Evolutionary conservation across 2,888 invertebrate species (phyloP).

Genomic region (Hartigia nigra): DNA sequence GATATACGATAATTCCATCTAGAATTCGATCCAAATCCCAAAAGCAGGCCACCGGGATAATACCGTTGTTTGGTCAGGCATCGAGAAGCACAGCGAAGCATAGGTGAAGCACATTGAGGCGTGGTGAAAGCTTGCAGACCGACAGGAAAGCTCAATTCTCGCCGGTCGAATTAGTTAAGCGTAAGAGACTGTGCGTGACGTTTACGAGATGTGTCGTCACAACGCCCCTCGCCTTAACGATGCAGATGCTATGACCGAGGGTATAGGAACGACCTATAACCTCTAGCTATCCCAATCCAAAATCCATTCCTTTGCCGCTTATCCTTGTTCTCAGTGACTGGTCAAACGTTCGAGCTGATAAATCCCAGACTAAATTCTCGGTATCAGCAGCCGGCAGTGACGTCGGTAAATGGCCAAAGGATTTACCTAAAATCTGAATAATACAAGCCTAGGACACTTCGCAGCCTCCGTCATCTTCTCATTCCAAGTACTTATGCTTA

Average conservation of each 20-base stretch:
- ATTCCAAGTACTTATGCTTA: not conserved
- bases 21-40: not conserved
- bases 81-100: not conserved
- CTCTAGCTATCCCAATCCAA: not conserved
- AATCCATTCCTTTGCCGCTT: not conserved
- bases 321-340: not conserved
- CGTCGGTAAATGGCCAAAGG: slow-evolving; percentile 22
- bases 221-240: slow-evolving; percentile 20
- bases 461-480: not conserved
- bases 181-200: slow-evolving; percentile 36
- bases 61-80: not conserved
- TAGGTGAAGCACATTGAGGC: not conserved
- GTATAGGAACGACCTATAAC: not conserved
- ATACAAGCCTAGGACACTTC: not conserved
- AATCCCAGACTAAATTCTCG: slow-evolving; percentile 50
- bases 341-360: not conserved
- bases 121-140: not conserved
- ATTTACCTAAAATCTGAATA: not conserved
- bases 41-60: not conserved
- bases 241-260: not conserved
- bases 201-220: slow-evolving; percentile 44
- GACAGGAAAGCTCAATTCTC: not conserved
- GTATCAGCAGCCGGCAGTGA: slow-evolving; percentile 43
- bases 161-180: not conserved
- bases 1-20: not conserved